phyloP scores from a whole-genome alignment of 2,888 invertebrate species.

The Omphaloscelis lunosa region DNA sequence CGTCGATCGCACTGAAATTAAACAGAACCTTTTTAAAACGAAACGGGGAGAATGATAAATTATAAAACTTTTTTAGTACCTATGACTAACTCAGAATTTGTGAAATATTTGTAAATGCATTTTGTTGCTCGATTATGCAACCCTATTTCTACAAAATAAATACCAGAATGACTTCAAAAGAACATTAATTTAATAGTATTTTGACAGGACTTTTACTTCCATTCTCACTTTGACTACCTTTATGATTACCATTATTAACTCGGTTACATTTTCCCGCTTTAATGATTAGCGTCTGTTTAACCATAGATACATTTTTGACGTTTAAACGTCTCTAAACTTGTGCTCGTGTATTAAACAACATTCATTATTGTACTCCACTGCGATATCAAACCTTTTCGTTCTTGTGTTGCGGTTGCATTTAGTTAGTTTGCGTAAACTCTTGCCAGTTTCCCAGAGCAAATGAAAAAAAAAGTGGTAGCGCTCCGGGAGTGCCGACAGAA shows the following conservation, averaged over 20 bases:
- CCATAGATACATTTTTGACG: too few species aligned
- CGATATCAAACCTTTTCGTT: background rate
- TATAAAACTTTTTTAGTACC: too few species aligned
- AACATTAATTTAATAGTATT: background rate
- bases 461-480: too few species aligned
- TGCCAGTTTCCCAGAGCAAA: background rate
- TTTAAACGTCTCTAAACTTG: too few species aligned
- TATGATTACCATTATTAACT: background rate
- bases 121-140: background rate
- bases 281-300: too few species aligned
- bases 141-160: background rate
- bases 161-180: too few species aligned
- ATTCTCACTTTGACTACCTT: background rate
- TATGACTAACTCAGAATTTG: background rate
- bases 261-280: background rate
- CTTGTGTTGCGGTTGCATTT: background rate
- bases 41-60: too few species aligned
- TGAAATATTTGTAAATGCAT: background rate
- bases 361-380: background rate
- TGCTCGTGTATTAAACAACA: background rate
- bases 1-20: slow-evolving; percentile 25
- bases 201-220: background rate
- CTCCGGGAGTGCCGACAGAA: too few species aligned
- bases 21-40: background rate
- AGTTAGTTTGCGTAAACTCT: background rate